Base-by-base conservation (phyloP, 2,888 invertebrate genomes). In the Ethmia dodecea region DNA sequence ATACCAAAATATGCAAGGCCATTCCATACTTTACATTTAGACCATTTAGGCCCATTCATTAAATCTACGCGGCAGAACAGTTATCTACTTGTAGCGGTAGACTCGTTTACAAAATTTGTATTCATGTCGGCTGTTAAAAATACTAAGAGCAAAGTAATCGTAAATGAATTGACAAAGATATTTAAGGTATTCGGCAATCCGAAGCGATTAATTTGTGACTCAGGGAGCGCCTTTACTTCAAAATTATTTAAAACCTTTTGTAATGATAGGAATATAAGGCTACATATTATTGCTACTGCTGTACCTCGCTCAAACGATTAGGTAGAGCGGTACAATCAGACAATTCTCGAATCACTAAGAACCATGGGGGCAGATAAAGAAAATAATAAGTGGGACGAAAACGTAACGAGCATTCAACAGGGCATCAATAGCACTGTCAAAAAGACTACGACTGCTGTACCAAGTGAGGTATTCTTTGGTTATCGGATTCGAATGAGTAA, bases 51-150 rank as follows among this genome's bases (percentile, higher is more conserved):
- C 3, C 57, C 55, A 5, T 57, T 55, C 33, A 45, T 51, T 4
- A 43, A 40, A 38, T 46, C 49, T 26, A 41, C 34, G 10, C 41
- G 43, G 10, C 38, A 42, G 3, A 50, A 53, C 26, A 51, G 41
- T 18, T 59, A 62, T 30, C 29, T 64, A 5, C 42, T 64, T 3
- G 57, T 64, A 0, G 31, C 39, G 0, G 55, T 63, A n/a, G 62
- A 63, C 35, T 52, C 46, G 1, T 65, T 62, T 39, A 65, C 60
- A 5, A 65, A 64, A 41, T 67, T 60, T 48, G 40, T 53, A 4
- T 60, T 60, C 34, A 37, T 60, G 8, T 49, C 44, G 18, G 46
- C 60, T 2, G 39, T 44, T 3, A 32, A 14, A 6, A 34, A 33
- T 10, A 50, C 40, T 3, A 31, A 42, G 3, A 36, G 11, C 28